Evolutionary conservation across 1,140 invertebrate genomes (phyloP), one percentile per base, ranked within the genome.

Genomic region (Scylla paramamosain): DNA sequence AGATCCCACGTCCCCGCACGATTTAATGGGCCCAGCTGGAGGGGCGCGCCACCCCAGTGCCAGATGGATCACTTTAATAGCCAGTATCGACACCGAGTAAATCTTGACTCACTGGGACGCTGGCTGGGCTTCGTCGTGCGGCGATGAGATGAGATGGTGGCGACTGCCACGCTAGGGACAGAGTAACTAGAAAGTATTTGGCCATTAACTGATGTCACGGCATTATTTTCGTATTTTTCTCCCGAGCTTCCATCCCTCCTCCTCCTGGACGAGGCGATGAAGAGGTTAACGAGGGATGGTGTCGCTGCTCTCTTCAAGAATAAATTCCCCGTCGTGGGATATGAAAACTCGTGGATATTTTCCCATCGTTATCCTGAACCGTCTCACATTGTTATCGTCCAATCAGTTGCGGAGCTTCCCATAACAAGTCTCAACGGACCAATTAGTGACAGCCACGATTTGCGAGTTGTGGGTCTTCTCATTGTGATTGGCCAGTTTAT

Each of bases 11-110:
- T 77, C 67, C 67, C 67, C 67, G 67, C 67, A 77, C 67, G 67
- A 77, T 77, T 77, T 77, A 77, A 77, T 77, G 67, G 67, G 67
- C 67, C 67, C 67, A 77, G 67, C 25, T 77, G 67, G n/a, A n/a
- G 67, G 67, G 67, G 67, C 25, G 67, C 25, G 67, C 25, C 67
- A n/a, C 67, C 67, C 67, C 67, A 12, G 67, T 20, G n/a, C 67
- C 67, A 77, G 67, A 77, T 77, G 67, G 67, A 77, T 77, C 67
- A 77, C 67, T 77, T 25, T 25, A 77, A 77, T 77, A 77, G 67
- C 67, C 67, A 77, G 20, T 77, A 77, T 77, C 25, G 67, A 77
- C 67, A 77, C 67, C 16, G 67, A 77, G 67, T 77, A 77, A 77
- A 77, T 77, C 67, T 77, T 77, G n/a, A 77, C 67, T 77, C 67